Conservation (phyloP, 2,888 invertebrate species). For the Lottia scabra region DNA sequence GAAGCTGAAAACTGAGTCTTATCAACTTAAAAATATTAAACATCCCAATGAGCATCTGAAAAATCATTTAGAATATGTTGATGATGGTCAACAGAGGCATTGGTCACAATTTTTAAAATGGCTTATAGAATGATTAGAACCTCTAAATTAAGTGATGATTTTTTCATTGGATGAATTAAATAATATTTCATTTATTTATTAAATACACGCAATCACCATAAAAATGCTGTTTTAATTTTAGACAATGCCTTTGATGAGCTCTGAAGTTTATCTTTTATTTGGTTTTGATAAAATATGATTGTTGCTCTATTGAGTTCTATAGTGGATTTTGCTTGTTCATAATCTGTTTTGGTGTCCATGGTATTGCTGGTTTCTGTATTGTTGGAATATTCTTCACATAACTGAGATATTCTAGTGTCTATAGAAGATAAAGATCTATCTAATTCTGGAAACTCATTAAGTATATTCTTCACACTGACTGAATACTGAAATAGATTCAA, state of each 20-base stretch:
- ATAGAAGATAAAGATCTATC: slow-evolving; percentile 36
- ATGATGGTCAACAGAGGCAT: too few species aligned
- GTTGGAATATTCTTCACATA: slow-evolving; percentile 32
- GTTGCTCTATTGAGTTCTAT: slow-evolving; percentile 45
- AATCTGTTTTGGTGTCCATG: slow-evolving; percentile 22
- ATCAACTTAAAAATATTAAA: too few species aligned
- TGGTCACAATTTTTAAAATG: too few species aligned
- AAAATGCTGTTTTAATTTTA: slow-evolving; percentile 47
- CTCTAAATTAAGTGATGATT: too few species aligned
- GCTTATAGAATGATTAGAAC: too few species aligned
- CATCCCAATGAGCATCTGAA: too few species aligned
- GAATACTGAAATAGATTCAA: slow-evolving; percentile 39
- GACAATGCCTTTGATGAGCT: slow-evolving; percentile 37
- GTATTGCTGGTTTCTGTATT: slow-evolving; percentile 4
- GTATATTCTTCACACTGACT: slow-evolving; percentile 41
- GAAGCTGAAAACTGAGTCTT: too few species aligned
- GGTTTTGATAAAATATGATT: slow-evolving; percentile 39
- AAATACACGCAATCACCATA: slow-evolving; percentile 33
- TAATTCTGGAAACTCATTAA: slow-evolving; percentile 44
- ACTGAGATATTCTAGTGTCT: slow-evolving; percentile 35
- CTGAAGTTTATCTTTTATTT: slow-evolving; percentile 32
- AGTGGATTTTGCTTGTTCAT: slow-evolving; percentile 12
- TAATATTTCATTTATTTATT: too few species aligned
- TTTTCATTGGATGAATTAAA: too few species aligned
- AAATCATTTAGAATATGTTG: too few species aligned